phyloP scores from a whole-genome alignment of 2,113 vertebrate species.

The Ondatra zibethicus region DNA sequence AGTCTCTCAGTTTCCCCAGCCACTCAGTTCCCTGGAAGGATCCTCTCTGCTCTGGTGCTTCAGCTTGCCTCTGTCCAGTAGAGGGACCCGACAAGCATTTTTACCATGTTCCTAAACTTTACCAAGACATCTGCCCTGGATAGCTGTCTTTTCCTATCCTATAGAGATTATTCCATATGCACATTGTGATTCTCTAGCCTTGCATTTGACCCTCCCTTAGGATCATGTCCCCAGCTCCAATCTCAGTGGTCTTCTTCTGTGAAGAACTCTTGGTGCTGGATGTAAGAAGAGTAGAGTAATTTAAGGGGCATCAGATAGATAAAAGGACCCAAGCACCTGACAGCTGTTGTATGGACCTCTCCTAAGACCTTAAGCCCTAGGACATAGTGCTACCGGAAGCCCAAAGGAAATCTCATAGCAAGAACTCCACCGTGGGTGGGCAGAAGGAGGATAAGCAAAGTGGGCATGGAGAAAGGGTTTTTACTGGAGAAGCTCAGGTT shows the following conservation, averaged over 20 bases:
- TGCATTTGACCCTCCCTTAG: background rate
- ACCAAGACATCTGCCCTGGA: background rate
- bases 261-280: background rate
- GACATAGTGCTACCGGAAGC: background rate
- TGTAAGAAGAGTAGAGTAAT: slow-evolving; percentile 2
- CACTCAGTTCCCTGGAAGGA: background rate
- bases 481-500: slow-evolving; percentile 10
- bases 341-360: background rate
- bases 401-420: background rate
- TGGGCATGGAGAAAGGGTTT: background rate
- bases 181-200: background rate
- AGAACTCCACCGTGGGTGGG: background rate
- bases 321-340: background rate
- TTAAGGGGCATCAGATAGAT: background rate
- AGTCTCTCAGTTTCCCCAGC: slow-evolving; percentile 6
- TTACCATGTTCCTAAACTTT: background rate
- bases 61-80: background rate
- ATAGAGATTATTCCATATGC: background rate
- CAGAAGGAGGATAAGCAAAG: no score
- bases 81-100: no score
- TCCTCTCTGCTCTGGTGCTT: background rate
- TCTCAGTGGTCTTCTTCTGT: background rate
- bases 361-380: background rate
- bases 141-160: background rate
- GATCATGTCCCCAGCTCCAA: background rate